phyloP scores from a whole-genome alignment of 2,797 vertebrate species.

The Cottoperca gobio region DNA sequence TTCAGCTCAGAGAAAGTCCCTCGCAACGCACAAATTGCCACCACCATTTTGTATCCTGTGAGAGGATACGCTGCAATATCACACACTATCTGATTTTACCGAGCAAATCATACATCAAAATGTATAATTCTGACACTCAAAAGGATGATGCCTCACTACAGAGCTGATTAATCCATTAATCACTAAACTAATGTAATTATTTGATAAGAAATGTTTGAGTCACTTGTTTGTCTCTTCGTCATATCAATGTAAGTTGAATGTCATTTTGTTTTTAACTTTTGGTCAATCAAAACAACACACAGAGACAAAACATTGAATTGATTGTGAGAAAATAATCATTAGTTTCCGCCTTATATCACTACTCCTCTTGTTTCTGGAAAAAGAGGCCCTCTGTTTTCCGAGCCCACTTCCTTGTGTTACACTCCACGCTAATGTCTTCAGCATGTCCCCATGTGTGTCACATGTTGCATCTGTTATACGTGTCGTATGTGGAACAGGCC shows the following conservation, averaged over 20 bases:
- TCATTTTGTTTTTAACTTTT: background rate
- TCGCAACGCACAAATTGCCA: conserved; percentile 36
- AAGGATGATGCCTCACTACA: background rate
- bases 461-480: conserved; percentile 60
- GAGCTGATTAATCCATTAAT: background rate
- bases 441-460: conserved; percentile 62
- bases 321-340: conserved; percentile 18
- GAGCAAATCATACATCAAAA: background rate
- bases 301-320: background rate
- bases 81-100: background rate
- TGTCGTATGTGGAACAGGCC: conserved; percentile 51
- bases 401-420: conserved; percentile 41
- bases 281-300: conserved; percentile 8
- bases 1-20: conserved; percentile 45
- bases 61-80: conserved; percentile 29
- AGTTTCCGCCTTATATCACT: conserved; percentile 6
- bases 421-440: conserved; percentile 63
- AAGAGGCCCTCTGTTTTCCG: conserved; percentile 39
- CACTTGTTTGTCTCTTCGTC: background rate
- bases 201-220: background rate
- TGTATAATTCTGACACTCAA: background rate
- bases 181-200: background rate
- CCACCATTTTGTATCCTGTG: conserved; percentile 65
- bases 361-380: conserved; percentile 19
- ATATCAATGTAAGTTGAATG: background rate